Conservation (phyloP, 2,888 invertebrate genomes). For the Cephus runcator region DNA sequence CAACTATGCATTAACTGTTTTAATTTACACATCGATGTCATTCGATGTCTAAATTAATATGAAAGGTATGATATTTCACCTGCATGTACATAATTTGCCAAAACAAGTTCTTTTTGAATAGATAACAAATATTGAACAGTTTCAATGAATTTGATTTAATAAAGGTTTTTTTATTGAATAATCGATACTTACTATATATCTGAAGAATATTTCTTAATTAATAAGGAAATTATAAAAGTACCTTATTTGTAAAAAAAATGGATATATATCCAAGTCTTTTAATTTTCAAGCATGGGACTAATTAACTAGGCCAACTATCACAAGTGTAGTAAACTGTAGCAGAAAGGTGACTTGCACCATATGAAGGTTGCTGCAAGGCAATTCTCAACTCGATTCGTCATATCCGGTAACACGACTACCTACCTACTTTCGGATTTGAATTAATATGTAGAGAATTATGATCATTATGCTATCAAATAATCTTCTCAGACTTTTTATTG, state of each 20-base stretch:
- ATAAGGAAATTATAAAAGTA: not conserved
- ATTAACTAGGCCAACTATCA: conserved; percentile 11
- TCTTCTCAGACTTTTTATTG: not conserved
- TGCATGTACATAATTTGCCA: not conserved
- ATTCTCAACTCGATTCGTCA: not conserved
- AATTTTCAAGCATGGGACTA: not conserved
- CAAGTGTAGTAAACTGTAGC: not conserved
- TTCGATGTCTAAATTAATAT: not conserved
- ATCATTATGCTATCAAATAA: not conserved
- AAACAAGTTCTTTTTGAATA: not conserved
- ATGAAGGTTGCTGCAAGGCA: conserved; percentile 23
- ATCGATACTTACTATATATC: not conserved
- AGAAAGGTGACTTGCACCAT: conserved; percentile 38
- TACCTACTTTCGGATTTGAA: not conserved
- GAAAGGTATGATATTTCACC: not conserved
- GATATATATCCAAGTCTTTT: not conserved
- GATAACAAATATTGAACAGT: not conserved
- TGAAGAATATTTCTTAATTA: not conserved
- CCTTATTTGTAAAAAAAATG: not conserved
- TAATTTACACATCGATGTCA: not conserved
- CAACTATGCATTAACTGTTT: no score
- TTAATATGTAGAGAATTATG: not conserved
- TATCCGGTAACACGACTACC: not conserved
- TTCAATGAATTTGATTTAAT: not conserved
- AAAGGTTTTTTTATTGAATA: not conserved